Evolutionary conservation across 2,113 vertebrate genomes (phyloP).

Genomic region (Rhynchomys soricoides): DNA sequence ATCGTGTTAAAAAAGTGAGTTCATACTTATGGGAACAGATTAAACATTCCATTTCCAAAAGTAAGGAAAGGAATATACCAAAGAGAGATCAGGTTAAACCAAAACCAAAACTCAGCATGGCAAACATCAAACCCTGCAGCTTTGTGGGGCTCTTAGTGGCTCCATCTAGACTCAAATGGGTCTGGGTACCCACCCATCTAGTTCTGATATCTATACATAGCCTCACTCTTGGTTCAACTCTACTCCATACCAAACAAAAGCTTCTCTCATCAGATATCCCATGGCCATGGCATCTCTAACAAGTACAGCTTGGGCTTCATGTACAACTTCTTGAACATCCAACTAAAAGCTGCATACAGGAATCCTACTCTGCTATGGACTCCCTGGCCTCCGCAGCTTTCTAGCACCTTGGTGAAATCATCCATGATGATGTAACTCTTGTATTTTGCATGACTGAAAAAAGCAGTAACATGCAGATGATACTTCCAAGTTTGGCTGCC

Average conservation of each 20-base stretch:
- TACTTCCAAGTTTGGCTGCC: not conserved
- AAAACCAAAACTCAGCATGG: not conserved
- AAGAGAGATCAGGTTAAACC: not conserved
- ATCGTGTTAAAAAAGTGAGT: not conserved
- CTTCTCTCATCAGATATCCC: not conserved
- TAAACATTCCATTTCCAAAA: not conserved
- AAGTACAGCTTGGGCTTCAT: not conserved
- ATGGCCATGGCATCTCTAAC: not conserved
- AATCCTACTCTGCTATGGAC: not conserved
- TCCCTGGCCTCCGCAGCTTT: not conserved
- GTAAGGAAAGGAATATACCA: not conserved
- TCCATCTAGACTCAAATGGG: not conserved
- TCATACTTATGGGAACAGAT: not conserved
- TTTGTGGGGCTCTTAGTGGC: not conserved
- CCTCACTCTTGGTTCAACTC: not conserved
- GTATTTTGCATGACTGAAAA: not conserved
- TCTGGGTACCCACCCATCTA: not conserved
- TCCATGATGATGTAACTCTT: not conserved
- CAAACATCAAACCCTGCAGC: not conserved
- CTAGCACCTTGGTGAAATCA: not conserved
- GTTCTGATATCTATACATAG: not conserved
- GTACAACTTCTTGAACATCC: not conserved
- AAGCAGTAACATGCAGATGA: not conserved
- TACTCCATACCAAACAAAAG: not conserved
- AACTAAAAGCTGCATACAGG: not conserved